A percentile compares a stretch with the other conserved stretches of the same genome.
These are phyloP conservation scores for Crotalus horridus DNA, from an alignment of 2,113 vertebrate genomes.

Conservation along the genomic window DNA sequence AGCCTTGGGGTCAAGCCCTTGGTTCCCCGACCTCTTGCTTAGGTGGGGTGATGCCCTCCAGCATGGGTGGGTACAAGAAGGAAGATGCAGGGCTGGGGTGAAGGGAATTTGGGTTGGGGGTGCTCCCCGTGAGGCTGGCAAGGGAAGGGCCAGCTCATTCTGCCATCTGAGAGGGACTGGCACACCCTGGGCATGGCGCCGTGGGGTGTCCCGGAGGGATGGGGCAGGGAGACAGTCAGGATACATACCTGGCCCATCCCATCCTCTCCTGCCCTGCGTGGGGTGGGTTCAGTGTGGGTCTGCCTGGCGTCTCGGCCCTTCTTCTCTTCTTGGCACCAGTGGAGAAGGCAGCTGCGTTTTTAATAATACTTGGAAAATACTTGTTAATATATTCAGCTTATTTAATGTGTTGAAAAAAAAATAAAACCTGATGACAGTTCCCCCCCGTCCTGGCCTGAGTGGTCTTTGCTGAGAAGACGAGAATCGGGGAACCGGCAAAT, in stretches of 20 bases:
- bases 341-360: constrained; percentile 49
- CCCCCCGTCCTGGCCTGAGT: rapidly evolving
- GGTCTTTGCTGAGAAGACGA: not conserved
- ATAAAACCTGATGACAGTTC: constrained; percentile 18
- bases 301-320: not conserved
- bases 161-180: not conserved
- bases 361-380: constrained; percentile 39
- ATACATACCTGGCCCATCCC: not conserved
- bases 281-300: not conserved
- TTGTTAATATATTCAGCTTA: constrained; percentile 63
- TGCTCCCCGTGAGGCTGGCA: not conserved
- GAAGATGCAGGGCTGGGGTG: not conserved
- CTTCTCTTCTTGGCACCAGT: constrained; percentile 36
- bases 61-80: not conserved
- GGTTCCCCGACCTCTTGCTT: not conserved
- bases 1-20: not conserved
- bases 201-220: not conserved
- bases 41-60: no score
- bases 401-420: constrained; percentile 61
- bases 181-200: not conserved
- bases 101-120: not conserved
- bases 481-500: not conserved
- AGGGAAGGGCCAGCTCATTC: not conserved
- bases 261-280: not conserved
- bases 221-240: not conserved